Evolutionary conservation across 2,797 vertebrate species (phyloP).

Genomic region (Rhinophrynus dorsalis): DNA sequence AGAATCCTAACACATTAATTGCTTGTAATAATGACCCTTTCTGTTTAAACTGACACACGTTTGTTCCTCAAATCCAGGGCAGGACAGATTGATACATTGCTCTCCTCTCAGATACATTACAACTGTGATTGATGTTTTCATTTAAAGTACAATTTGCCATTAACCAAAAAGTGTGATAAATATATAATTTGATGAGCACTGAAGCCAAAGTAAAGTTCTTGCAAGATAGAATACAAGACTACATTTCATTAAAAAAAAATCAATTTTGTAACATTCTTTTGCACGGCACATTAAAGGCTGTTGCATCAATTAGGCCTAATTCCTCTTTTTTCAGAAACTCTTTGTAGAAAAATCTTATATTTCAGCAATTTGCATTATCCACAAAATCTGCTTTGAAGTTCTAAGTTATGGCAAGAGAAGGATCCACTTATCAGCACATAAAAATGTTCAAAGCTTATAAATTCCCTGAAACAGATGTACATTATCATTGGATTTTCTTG

Average conservation of each 20-base stretch:
- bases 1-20: no score
- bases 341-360: conserved; percentile 83
- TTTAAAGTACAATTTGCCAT: conserved; percentile 56
- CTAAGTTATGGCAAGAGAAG: conserved; percentile 94
- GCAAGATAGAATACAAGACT: conserved; percentile 27
- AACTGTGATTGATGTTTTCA: conserved; percentile 52
- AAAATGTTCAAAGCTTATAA: conserved; percentile 98
- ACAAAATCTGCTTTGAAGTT: conserved; percentile 98
- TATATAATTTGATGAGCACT: conserved; percentile 58
- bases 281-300: conserved; percentile 85
- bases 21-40: not conserved
- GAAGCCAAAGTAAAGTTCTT: conserved; percentile 33
- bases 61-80: conserved; percentile 43
- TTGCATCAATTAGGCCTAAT: conserved; percentile 92
- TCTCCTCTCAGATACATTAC: conserved; percentile 63
- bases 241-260: conserved; percentile 59
- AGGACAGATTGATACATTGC: conserved; percentile 38
- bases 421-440: conserved; percentile 94
- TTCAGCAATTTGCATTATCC: conserved; percentile 98
- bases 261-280: conserved; percentile 74
- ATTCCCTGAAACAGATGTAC: conserved; percentile 98
- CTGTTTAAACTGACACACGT: conserved; percentile 5
- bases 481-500: conserved; percentile 97
- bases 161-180: conserved; percentile 57
- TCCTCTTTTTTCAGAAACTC: conserved; percentile 82